These are phyloP conservation scores for Irena cyanogastra DNA, from an alignment of 2,113 vertebrate genomes.

Conservation along the genomic window DNA sequence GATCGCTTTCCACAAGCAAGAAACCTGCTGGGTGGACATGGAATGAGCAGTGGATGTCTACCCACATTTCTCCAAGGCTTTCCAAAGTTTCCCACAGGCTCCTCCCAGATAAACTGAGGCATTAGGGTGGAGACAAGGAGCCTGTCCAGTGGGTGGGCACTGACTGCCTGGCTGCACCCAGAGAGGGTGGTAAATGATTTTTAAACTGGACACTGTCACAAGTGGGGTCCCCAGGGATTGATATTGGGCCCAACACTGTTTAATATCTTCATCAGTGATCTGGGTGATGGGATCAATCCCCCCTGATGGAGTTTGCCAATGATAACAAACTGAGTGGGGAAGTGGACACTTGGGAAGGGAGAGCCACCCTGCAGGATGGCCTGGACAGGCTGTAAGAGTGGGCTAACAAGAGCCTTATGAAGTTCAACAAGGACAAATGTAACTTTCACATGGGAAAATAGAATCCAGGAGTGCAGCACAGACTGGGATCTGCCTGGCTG, in stretches of 20 bases:
- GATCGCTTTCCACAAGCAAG: fast-evolving
- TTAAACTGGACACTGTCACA: neutral
- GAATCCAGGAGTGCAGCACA: neutral
- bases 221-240: neutral
- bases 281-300: neutral
- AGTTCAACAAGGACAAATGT: neutral
- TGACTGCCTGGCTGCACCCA: neutral
- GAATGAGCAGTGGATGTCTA: neutral
- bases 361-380: neutral
- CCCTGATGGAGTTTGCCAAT: neutral
- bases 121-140: too few relatives aligned
- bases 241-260: neutral
- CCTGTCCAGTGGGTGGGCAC: neutral
- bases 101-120: neutral
- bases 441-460: neutral
- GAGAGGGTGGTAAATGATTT: neutral
- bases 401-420: neutral
- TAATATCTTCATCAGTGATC: neutral
- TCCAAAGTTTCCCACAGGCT: neutral
- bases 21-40: neutral
- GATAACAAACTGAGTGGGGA: neutral
- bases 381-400: neutral
- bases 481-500: neutral
- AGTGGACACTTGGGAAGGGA: neutral
- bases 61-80: neutral